Base-by-base conservation (phyloP, 2,797 vertebrate genomes). In the Catamblyrhynchus diadema region DNA sequence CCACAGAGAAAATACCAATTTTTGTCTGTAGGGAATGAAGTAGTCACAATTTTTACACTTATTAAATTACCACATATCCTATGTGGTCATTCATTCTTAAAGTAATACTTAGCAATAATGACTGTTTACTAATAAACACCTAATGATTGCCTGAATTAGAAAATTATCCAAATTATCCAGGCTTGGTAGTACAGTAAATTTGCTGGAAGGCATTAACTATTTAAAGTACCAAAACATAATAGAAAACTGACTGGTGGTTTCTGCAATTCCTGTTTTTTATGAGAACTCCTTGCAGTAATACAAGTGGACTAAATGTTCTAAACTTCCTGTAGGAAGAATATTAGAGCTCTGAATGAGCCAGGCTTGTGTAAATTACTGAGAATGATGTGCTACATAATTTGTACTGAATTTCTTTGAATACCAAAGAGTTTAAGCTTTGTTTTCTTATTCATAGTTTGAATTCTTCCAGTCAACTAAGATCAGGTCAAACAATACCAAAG, bases 101-200 rank as follows among this genome's bases (percentile, higher is more conserved):
- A 95, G 54, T 54, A 94, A 80, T 75, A 91, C 84, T 81, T 85
- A 92, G 79, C 84, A 96, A 83, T 97, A 96, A 97, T 93, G 73
- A 93, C 74, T 97, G 86, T 80, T 85, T 75, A 71, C 47, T 95
- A 97, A 97, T 93, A 97, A 79, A 95, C 94, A 95, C 70, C 62
- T 95, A 96, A 95, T 89, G 87, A 88, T 79, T 54, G 39, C 27
- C 60, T 93, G 47, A 81, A 94, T 97, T 96, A 94, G 35, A 86
- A 93, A 86, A 94, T 50, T 86, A 86, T 92, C 90, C 78, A 96
- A 94, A 97, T 97, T 94, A 95, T 67, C 70, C 91, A 92, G 61
- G 45, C 95, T 72, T 53, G 20, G 39, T 62, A 78, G 32, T 59
- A 74, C 65, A 90, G 82, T 86, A 95, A 86, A 89, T 95, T 93